These are phyloP conservation scores for Globia sparganii DNA, from an alignment of 2,888 invertebrate genomes.

Conservation along the genomic window DNA sequence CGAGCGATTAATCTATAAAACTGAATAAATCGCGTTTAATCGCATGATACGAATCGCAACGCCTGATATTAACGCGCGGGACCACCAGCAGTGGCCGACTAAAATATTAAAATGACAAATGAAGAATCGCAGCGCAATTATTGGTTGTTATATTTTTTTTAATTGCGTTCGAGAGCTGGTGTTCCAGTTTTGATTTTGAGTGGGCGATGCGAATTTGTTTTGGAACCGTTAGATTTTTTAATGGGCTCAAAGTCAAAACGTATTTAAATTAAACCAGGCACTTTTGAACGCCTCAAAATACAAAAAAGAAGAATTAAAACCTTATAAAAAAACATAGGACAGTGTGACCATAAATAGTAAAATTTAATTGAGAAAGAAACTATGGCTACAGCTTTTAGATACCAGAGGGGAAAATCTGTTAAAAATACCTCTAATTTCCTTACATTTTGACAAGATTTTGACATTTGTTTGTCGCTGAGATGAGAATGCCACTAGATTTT, in stretches of 20 bases:
- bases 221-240: not conserved
- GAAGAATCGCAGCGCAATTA: conserved; percentile 49
- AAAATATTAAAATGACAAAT: conserved; percentile 61
- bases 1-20: conserved; percentile 60
- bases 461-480: too few species aligned
- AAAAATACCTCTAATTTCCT: too few species aligned
- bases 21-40: conserved; percentile 60
- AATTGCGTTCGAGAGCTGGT: conserved; percentile 13
- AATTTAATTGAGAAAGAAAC: not conserved
- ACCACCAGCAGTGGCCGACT: conserved; percentile 54
- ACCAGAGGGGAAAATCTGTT: too few species aligned
- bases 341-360: not conserved
- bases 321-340: too few species aligned
- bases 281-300: not conserved
- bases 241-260: not conserved
- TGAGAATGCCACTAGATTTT: too few species aligned
- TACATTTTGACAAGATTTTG: too few species aligned
- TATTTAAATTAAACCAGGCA: not conserved
- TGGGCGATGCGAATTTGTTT: conserved; percentile 10
- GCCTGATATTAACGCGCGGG: conserved; percentile 56
- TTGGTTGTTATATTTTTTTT: conserved; percentile 34
- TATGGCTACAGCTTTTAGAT: not conserved
- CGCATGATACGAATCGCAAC: conserved; percentile 58
- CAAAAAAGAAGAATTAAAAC: not conserved
- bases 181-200: conserved; percentile 44